phyloP scores from a whole-genome alignment of 2,113 vertebrate species.

The Scytalopus superciliaris region DNA sequence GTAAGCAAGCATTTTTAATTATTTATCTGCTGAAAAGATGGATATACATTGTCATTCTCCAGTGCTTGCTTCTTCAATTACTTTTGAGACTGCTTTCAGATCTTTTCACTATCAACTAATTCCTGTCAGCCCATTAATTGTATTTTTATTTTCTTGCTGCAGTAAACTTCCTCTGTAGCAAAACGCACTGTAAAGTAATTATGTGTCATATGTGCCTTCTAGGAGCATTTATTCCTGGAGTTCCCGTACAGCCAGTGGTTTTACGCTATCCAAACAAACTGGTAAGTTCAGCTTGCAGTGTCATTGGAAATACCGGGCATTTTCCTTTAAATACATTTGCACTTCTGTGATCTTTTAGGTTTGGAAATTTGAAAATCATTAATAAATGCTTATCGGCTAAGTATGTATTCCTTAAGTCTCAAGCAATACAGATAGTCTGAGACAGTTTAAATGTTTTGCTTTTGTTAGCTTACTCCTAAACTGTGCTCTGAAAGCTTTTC shows the following conservation, averaged over 20 bases:
- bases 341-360: neutral
- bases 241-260: constrained; percentile 94
- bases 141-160: neutral
- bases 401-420: neutral
- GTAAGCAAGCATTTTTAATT: neutral
- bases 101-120: neutral
- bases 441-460: neutral
- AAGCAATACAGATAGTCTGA: neutral
- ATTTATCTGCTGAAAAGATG: neutral
- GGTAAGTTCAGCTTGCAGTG: constrained; percentile 75
- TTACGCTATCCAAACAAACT: constrained; percentile 91
- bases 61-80: neutral
- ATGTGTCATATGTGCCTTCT: neutral
- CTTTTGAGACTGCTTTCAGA: neutral
- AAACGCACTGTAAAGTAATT: neutral
- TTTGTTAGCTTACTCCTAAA: neutral
- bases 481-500: neutral
- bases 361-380: neutral
- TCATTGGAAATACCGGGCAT: neutral
- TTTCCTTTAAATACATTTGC: neutral
- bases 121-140: neutral
- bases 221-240: constrained; percentile 96
- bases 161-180: neutral
- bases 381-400: neutral
- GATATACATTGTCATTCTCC: neutral